phyloP scores from a whole-genome alignment of 2,888 invertebrate genomes.

The Trypoxylon attenuatum region DNA sequence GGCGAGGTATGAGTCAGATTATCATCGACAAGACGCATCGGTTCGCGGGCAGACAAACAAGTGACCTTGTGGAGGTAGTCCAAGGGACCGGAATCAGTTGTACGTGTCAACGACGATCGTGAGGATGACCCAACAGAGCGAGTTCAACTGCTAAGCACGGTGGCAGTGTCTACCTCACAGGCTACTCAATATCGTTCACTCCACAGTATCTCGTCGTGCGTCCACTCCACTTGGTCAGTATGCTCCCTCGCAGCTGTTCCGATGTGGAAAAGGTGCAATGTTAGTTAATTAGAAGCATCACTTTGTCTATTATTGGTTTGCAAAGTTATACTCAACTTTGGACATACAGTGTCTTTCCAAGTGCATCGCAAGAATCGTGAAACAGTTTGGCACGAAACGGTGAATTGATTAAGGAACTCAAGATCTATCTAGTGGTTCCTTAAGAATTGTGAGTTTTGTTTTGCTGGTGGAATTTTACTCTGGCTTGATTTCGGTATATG shows the following conservation, averaged over 20 bases:
- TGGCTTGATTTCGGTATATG: too few relatives aligned
- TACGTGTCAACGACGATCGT: slow-evolving; percentile 2
- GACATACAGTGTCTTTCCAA: slow-evolving; percentile 6
- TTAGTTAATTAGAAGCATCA: neutral
- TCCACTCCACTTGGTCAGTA: neutral
- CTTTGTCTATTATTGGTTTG: slow-evolving; percentile 5
- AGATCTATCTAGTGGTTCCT: neutral
- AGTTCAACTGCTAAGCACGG: slow-evolving; percentile 18
- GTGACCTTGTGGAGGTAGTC: slow-evolving; percentile 1
- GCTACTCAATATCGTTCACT: slow-evolving; percentile 25
- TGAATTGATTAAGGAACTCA: neutral
- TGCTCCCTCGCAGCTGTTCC: slow-evolving; percentile 4
- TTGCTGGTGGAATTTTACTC: neutral
- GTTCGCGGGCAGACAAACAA: slow-evolving; percentile 10
- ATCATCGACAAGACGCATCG: neutral
- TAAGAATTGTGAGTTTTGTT: neutral
- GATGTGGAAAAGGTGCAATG: slow-evolving; percentile 2
- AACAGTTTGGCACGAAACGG: slow-evolving; percentile 12
- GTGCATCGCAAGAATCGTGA: neutral
- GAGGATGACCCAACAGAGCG: slow-evolving; percentile 8
- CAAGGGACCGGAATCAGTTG: slow-evolving; percentile 1
- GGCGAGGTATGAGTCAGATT: slow-evolving; percentile 1
- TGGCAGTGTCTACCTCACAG: slow-evolving; percentile 1
- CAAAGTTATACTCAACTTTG: slow-evolving; percentile 1
- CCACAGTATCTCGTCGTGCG: slow-evolving; percentile 8